Evolutionary conservation across 2,888 invertebrate genomes (phyloP), one percentile per base, ranked within the genome.

Genomic region (Bugulina stolonifera): DNA sequence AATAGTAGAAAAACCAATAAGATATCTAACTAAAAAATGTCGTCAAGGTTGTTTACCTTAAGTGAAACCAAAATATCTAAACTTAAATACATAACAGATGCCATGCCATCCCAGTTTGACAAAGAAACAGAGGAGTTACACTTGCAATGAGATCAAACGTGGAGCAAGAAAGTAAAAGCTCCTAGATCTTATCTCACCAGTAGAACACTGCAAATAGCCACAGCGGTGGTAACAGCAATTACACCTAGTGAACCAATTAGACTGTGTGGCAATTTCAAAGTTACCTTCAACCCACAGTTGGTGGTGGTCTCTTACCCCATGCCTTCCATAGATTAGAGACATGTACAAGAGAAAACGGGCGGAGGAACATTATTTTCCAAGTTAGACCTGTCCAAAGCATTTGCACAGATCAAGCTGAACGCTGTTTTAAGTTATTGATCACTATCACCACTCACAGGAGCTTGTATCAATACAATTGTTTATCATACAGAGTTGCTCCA

Each of bases 341-440:
- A 69, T n/a, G 5, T 69, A 5, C 57, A 57, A n/a, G 69, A 69
- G 29, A 69, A 69, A 69, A 32, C 29, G 35, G 29, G 35, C 29
- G 32, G 69, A 5, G 69, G 69, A 3, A 69, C 29, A 5, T 25
- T 69, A n/a, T 69, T 69, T 27, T 69, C 69, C n/a, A 75, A 79
- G 58, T 43, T 78, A 1, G 78, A 78, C 35, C 54, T 78, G 1
- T 35, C 35, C 0, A 73, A 75, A 34, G 77, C 77, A 10, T 77
- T 76, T 69, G 58, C 72, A 1, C 75, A 77, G 25, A 55, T 76
- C 34, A 71, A 73, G 54, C 25, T 75, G 0, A 74, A 75, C 32
- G 74, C 76, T 22, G 73, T 70, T 71, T 69, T 14, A 74, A 75
- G 58, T 25, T 73, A 10, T 34, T 72, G 0, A 1, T 75, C 10